phyloP scores from a whole-genome alignment of 2,797 vertebrate genomes.

The Tympanoctomys barrerae region DNA sequence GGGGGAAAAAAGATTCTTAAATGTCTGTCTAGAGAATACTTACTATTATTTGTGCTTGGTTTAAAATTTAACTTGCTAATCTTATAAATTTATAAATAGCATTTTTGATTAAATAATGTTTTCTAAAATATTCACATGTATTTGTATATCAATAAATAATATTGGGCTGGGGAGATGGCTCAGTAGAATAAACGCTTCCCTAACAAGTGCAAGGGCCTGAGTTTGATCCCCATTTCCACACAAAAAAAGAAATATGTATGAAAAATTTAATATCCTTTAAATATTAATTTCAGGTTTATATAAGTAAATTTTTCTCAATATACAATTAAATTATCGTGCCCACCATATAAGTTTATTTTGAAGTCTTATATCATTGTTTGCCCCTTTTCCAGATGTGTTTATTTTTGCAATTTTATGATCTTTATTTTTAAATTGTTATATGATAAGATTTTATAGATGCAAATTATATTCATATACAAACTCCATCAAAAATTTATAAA shows the following conservation, averaged over 20 bases:
- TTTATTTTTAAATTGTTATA: neutral
- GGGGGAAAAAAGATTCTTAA: neutral
- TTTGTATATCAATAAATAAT: neutral
- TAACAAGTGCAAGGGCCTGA: too few relatives aligned
- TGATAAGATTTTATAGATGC: neutral
- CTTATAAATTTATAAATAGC: slow-evolving; percentile 17
- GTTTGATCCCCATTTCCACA: too few relatives aligned
- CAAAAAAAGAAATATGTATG: neutral
- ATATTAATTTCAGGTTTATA: slow-evolving; percentile 9
- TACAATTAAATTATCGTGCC: neutral
- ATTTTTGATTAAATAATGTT: neutral
- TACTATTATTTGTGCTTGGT: slow-evolving; percentile 40
- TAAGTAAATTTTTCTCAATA: neutral
- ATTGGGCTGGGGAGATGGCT: too few relatives aligned
- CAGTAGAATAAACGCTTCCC: too few relatives aligned
- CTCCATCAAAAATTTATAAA: neutral
- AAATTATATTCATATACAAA: neutral
- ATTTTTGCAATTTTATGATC: neutral
- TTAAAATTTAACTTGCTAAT: slow-evolving; percentile 45
- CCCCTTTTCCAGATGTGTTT: neutral
- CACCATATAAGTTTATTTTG: slow-evolving; percentile 17
- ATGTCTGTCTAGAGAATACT: slow-evolving; percentile 47
- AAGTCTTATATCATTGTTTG: neutral
- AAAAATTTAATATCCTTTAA: neutral
- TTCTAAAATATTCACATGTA: neutral